Conservation (phyloP, 2,888 invertebrate genomes). For the Harpalus rubripes region DNA sequence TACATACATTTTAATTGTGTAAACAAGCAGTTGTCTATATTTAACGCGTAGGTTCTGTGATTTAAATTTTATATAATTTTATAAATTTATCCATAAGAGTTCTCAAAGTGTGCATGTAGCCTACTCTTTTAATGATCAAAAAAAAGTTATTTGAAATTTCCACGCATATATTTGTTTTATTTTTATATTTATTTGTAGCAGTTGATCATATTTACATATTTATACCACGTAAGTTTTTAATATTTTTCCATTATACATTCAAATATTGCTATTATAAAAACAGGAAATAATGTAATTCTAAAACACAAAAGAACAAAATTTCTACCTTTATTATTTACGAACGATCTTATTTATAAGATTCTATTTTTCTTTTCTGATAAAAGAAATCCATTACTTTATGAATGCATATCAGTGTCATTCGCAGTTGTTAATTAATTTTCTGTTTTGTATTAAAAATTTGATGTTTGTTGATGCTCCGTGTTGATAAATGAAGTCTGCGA, state of each 20-base stretch:
- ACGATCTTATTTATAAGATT: conserved; percentile 36
- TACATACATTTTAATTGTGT: too few species aligned
- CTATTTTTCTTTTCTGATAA: neutral
- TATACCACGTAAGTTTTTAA: neutral
- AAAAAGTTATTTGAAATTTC: too few species aligned
- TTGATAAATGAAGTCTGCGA: conserved; percentile 24
- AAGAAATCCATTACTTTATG: neutral
- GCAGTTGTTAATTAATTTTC: conserved; percentile 23
- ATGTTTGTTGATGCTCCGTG: neutral
- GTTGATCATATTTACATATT: too few species aligned
- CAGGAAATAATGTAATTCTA: neutral
- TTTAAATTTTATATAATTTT: too few species aligned
- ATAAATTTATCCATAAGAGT: too few species aligned
- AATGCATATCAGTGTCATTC: conserved; percentile 8
- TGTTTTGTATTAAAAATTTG: conserved; percentile 13
- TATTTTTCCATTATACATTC: neutral
- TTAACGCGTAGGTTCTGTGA: too few species aligned
- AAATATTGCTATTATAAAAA: neutral
- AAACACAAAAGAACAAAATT: conserved; percentile 68
- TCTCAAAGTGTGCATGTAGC: too few species aligned
- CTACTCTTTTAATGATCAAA: too few species aligned
- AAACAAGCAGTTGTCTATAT: too few species aligned
- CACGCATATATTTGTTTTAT: too few species aligned
- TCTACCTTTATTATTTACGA: conserved; percentile 22
- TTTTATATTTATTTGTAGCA: too few species aligned